Evolutionary conservation across 1,140 invertebrate genomes (phyloP), one percentile per base, ranked within the genome.

Genomic region (Zaprionus capensis): DNA sequence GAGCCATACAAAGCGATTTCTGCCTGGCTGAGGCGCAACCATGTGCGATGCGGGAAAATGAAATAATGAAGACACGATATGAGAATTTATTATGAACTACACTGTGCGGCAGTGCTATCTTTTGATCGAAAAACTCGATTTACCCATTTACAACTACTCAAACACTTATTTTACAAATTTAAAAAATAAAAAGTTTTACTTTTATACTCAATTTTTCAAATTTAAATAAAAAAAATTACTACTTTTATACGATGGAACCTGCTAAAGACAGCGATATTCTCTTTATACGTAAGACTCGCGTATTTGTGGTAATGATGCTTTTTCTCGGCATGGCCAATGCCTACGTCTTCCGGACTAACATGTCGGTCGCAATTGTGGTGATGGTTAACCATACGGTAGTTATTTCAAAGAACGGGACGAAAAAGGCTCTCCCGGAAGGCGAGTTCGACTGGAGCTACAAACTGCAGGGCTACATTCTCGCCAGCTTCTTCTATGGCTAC

Each of bases 311-410:
- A 4, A 94, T 98, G 77, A 96, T 98, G 95, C 95, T 98, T 53
- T 98, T 98, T 93, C 94, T 97, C 77, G 97, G 97, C 15, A 97
- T 98, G 95, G 96, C 96, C 17, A 97, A 97, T 91, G 96, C 98
- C 1, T 99, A 99, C 93, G 95, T 98, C 51, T 97, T 99, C 96
- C 94, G 98, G 63, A 98, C 98, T 26, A 99, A 99, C 93, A 96
- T 99, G 94, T 98, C 97, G 4, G 97, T 99, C 20, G 98, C 98
- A n/a, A 98, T 99, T 78, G 98, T 99, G 31, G 97, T 97, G 12
- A 99, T 99, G 98, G 97, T 98, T 15, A 96, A 97, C 92, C 96
- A 97, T 79, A 95, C 96, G 4, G 95, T 95, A 2, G 93, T 95
- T 20, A 44, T 2, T 46, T 88, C 82, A 36, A 93, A 94, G 0